Conservation (phyloP, 2,113 vertebrate species). For the Rhinopithecus roxellana region DNA sequence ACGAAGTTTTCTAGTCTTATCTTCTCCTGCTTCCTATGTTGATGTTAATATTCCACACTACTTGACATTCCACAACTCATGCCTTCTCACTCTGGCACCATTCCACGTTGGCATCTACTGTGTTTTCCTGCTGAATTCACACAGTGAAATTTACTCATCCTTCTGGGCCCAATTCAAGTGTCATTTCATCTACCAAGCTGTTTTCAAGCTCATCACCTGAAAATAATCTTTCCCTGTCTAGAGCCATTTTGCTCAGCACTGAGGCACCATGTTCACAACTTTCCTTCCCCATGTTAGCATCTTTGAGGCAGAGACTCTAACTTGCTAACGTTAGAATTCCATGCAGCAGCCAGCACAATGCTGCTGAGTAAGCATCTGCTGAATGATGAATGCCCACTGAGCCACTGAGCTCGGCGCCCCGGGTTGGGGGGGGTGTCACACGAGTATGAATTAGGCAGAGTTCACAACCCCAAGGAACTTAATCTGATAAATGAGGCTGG, state of each 20-base stretch:
- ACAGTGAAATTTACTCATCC: not conserved
- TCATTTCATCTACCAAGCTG: not conserved
- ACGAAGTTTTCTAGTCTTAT: not conserved
- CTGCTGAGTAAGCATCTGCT: not conserved
- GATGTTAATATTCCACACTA: not conserved
- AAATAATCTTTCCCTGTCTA: not conserved
- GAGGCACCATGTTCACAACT: not conserved
- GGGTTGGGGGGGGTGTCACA: not conserved
- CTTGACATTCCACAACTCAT: not conserved
- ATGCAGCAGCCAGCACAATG: not conserved
- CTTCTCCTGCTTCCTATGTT: not conserved
- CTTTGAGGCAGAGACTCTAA: not conserved
- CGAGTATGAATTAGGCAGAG: not conserved
- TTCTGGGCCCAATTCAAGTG: not conserved
- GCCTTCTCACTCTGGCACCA: not conserved
- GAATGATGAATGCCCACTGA: not conserved
- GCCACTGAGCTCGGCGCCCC: not conserved
- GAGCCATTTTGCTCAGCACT: not conserved
- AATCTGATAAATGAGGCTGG: not conserved
- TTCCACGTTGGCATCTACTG: not conserved
- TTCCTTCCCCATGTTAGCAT: not conserved
- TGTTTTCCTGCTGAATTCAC: not conserved
- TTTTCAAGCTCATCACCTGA: not conserved
- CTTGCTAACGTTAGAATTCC: not conserved
- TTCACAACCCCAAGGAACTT: not conserved